Evolutionary conservation across 2,888 invertebrate genomes (phyloP).

Genomic region (Cordilura impudica): DNA sequence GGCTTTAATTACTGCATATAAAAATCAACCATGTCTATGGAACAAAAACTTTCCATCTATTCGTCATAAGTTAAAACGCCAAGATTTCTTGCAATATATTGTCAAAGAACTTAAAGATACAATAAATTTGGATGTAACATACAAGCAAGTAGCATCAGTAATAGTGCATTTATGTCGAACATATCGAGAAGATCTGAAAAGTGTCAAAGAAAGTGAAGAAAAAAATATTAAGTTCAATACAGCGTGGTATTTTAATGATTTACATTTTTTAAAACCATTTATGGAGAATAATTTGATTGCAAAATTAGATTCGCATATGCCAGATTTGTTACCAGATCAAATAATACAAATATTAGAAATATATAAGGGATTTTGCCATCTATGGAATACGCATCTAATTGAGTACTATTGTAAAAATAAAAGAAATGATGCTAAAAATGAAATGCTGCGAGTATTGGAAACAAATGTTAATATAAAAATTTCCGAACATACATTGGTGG

Average conservation of each 20-base stretch:
- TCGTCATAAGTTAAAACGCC: neutral
- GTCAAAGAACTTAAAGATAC: neutral
- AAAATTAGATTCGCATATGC: slow-evolving; percentile 51
- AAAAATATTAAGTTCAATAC: neutral
- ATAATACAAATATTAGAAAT: slow-evolving; percentile 50
- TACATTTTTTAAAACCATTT: slow-evolving; percentile 48
- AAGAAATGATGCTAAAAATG: slow-evolving; percentile 37
- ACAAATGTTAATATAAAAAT: slow-evolving; percentile 43
- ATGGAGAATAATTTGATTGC: slow-evolving; percentile 54
- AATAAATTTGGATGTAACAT: neutral
- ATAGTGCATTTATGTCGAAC: neutral
- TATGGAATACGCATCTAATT: slow-evolving; percentile 55
- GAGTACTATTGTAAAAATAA: slow-evolving; percentile 52
- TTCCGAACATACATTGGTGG: slow-evolving; percentile 24
- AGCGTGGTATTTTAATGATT: slow-evolving; percentile 49
- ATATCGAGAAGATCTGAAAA: neutral
- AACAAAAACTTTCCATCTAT: slow-evolving; percentile 13
- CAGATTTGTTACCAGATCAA: slow-evolving; percentile 40
- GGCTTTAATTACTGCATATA: neutral
- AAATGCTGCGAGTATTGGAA: slow-evolving; percentile 44
- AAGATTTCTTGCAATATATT: slow-evolving; percentile 1
- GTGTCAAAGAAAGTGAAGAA: neutral
- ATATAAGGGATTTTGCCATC: slow-evolving; percentile 33
- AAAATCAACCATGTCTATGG: slow-evolving; percentile 23
- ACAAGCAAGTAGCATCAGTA: neutral